Percentiles rank a stretch among this genome's conserved stretches.
These are phyloP conservation scores for Aphrophora alni DNA, from an alignment of 2,888 invertebrate species.

Conservation along the genomic window DNA sequence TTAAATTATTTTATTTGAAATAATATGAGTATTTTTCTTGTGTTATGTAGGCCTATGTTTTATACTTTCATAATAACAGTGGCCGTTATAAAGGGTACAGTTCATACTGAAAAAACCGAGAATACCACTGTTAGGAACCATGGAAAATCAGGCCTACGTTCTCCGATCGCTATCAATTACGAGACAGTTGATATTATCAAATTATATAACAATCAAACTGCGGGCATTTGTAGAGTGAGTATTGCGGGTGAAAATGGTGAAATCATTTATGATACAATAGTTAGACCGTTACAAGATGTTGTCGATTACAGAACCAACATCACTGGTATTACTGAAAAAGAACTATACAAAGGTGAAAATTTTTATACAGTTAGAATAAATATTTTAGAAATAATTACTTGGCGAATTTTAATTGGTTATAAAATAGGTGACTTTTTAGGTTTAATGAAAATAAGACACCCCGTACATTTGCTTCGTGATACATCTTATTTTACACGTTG, in stretches of 20 bases:
- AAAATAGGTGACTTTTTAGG: not conserved
- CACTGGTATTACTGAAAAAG: not conserved
- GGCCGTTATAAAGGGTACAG: not conserved
- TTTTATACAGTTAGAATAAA: not conserved
- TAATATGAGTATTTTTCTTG: constrained; percentile 1
- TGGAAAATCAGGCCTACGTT: not conserved
- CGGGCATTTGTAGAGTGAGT: not conserved
- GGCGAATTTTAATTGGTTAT: not conserved
- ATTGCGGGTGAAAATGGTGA: not conserved
- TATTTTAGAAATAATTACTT: not conserved
- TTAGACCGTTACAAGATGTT: not conserved
- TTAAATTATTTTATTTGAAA: not conserved
- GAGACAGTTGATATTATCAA: not conserved
- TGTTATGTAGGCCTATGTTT: not conserved
- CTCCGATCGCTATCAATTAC: not conserved
- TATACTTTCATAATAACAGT: not conserved
- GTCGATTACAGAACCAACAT: not conserved
- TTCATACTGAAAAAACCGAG: not conserved
- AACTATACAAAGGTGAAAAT: not conserved
- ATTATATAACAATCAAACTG: not conserved
- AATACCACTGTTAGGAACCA: not conserved
- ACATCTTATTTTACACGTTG: not conserved
- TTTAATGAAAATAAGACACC: not conserved
- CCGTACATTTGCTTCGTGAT: not conserved
- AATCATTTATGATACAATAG: not conserved